phyloP scores from a whole-genome alignment of 2,888 invertebrate species.

The Plutella xylostella region DNA sequence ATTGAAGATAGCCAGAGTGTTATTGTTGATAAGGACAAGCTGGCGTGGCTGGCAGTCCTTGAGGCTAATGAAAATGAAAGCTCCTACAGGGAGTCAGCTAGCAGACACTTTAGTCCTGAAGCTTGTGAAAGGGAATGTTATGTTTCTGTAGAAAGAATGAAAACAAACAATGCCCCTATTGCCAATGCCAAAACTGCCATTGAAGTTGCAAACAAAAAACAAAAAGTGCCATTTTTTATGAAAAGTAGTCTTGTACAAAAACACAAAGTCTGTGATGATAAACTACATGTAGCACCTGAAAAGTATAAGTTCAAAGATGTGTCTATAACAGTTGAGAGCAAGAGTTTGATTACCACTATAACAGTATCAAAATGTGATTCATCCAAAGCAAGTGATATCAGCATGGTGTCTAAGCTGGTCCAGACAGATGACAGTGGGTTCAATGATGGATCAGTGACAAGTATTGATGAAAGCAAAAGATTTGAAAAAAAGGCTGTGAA shows the following conservation, averaged over 20 bases:
- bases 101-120: no score
- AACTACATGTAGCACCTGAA: slow-evolving; percentile 12
- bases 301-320: slow-evolving; percentile 23
- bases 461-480: not conserved
- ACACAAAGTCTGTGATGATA: slow-evolving; percentile 26
- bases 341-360: slow-evolving; percentile 30
- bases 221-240: slow-evolving; percentile 42
- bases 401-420: slow-evolving; percentile 25
- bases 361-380: slow-evolving; percentile 27
- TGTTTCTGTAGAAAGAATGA: no score
- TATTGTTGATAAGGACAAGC: slow-evolving; percentile 41
- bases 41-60: slow-evolving; percentile 40
- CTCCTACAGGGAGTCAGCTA: no score
- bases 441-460: slow-evolving; percentile 11
- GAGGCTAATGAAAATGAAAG: slow-evolving; percentile 30
- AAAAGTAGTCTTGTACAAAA: slow-evolving; percentile 31
- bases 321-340: slow-evolving; percentile 35
- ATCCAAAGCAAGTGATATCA: slow-evolving; percentile 15
- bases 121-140: no score
- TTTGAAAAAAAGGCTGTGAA: not conserved
- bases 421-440: slow-evolving; percentile 42
- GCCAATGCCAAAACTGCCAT: not conserved
- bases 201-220: not conserved
- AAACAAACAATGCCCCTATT: not conserved
- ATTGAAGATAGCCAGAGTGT: slow-evolving; percentile 39